Base-by-base conservation (phyloP, 2,797 vertebrate species). In the Microchirus variegatus region DNA sequence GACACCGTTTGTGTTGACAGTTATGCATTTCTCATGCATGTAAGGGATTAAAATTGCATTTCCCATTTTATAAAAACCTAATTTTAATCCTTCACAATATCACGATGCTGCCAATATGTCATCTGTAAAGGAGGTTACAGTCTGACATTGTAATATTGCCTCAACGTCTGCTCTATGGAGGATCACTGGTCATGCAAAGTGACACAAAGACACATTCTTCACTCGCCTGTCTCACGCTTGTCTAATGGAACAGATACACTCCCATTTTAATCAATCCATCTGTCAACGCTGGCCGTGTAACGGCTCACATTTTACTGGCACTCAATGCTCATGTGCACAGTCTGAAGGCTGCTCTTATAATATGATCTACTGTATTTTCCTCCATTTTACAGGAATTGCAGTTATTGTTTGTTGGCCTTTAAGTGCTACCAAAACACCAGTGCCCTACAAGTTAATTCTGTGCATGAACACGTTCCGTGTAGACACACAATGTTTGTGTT, bases 181-280 rank as follows among this genome's bases (percentile, higher is more conserved):
- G 10, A 52, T 13, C 17, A 17, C 1, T 31, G 14, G 19, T 1
- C 19, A 16, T 13, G 15, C 31, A 40, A 49, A 18, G 26, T 38
- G 42, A 36, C 26, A 50, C 22, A n/a, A 10, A 4, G 6, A n/a
- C 15, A 45, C 19, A 3, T 12, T 44, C 13, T 46, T 46, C 42
- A 17, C n/a, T 56, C 42, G 4, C 31, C 42, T 17, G 26, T 36
- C n/a, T 19, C 31, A 46, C 6, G 10, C 41, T 31, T 8, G 15
- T 31, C 40, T 55, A 14, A 55, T 42, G 22, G 40, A 54, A 31
- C 41, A 43, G 41, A 53, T 38, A 40, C 8, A 9, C 50, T 17
- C 49, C 49, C 22, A 37, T 52, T 53, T 42, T 22, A 42, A 54
- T 53, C 19, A 55, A 16, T 43, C 15, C 40, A 26, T 14, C 38